phyloP scores from a whole-genome alignment of 2,113 vertebrate genomes.

The Myiagra hebetior region DNA sequence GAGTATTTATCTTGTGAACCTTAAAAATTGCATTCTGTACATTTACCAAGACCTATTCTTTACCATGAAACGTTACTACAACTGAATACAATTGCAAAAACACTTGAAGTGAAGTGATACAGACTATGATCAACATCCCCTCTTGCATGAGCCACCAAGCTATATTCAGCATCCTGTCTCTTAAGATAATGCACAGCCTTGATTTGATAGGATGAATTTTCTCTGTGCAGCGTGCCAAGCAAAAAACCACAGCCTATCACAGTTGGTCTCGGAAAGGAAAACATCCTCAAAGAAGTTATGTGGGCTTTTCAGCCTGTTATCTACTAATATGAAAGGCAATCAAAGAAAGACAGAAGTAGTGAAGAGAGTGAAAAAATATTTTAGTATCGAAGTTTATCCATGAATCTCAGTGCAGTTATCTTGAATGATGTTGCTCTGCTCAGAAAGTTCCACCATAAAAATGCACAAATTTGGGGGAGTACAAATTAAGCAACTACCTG shows the following conservation, averaged over 20 bases:
- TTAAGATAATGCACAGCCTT: not conserved
- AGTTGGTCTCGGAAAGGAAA: not conserved
- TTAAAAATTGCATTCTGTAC: not conserved
- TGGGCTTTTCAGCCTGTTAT: not conserved
- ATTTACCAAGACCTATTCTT: not conserved
- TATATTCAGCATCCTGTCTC: not conserved
- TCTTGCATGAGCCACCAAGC: not conserved
- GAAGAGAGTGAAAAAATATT: not conserved
- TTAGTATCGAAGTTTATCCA: not conserved
- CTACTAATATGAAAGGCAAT: not conserved
- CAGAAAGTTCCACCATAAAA: not conserved
- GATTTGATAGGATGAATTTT: not conserved
- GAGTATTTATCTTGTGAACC: not conserved
- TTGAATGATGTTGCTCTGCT: not conserved
- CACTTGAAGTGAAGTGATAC: not conserved
- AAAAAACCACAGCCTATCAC: not conserved
- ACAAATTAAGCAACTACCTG: not conserved
- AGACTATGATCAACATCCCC: not conserved
- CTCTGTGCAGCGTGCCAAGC: not conserved
- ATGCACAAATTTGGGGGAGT: not conserved
- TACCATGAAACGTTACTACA: not conserved
- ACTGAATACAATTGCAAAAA: not conserved
- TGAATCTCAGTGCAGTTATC: not conserved
- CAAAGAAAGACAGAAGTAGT: not conserved
- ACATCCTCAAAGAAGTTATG: not conserved